Conservation (phyloP, 2,113 vertebrate species). For the Misgurnus anguillicaudatus region DNA sequence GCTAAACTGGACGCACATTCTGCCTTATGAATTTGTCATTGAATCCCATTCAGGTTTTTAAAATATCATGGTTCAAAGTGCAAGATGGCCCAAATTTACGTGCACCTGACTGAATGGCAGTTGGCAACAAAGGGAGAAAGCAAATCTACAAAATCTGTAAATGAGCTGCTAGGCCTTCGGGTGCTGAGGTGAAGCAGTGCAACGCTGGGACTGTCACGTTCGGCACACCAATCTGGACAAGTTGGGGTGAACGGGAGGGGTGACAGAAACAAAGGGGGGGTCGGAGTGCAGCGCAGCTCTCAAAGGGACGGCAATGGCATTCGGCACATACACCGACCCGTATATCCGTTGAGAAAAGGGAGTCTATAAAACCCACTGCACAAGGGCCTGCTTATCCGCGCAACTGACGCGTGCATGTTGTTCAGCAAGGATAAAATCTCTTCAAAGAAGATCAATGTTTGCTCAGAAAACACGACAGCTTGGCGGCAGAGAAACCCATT, state of each 20-base stretch:
- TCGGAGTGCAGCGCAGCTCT: background rate
- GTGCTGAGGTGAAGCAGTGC: conserved; percentile 7
- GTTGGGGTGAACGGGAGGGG: background rate
- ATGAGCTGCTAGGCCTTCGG: conserved; percentile 7
- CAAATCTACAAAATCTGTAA: conserved; percentile 21
- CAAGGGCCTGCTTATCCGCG: background rate
- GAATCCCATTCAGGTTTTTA: conserved; percentile 18
- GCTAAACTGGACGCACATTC: conserved; percentile 1
- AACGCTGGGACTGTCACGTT: conserved; percentile 14
- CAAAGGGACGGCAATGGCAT: conserved; percentile 19
- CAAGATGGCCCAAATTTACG: conserved; percentile 29
- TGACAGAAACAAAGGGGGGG: background rate
- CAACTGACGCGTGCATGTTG: background rate
- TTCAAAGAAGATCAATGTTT: conserved; percentile 47
- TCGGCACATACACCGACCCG: conserved; percentile 24
- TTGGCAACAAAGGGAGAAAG: background rate
- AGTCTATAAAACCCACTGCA: background rate
- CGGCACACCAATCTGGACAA: background rate
- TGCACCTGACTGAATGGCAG: background rate
- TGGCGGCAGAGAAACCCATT: background rate
- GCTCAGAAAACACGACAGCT: conserved; percentile 39
- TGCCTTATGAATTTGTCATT: conserved; percentile 8
- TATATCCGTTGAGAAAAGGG: background rate
- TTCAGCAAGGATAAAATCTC: background rate
- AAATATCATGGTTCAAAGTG: conserved; percentile 28